Conservation (phyloP, 35 echinoderm and acorn worm genomes). For the Diadema setosum region DNA sequence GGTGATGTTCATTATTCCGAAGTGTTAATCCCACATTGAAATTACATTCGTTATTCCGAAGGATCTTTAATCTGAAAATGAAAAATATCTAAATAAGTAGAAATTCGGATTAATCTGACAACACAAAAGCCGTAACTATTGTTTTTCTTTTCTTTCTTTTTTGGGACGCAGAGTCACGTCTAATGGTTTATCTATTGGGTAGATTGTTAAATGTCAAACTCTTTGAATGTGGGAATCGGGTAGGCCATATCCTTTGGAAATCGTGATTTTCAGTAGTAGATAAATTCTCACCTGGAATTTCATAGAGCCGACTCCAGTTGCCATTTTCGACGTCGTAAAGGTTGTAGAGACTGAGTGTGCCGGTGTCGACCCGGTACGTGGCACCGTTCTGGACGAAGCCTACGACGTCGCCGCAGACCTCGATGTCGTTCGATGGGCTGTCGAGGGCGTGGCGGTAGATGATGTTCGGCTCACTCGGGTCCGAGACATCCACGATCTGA, state of each 20-base stretch:
- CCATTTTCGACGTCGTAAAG: background rate
- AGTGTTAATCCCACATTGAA: too few relatives aligned
- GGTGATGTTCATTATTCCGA: too few relatives aligned
- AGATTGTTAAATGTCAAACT: background rate
- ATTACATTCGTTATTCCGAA: too few relatives aligned
- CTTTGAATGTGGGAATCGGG: background rate
- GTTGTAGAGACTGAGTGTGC: background rate
- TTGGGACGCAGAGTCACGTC: background rate
- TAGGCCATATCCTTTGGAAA: background rate
- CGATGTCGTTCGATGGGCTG: slow-evolving; percentile 57
- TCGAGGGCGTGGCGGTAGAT: background rate
- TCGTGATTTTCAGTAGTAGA: background rate
- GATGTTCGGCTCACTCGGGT: slow-evolving; percentile 13
- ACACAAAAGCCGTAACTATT: background rate
- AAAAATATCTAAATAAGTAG: too few relatives aligned
- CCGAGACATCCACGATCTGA: slow-evolving; percentile 48
- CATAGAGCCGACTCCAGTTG: background rate
- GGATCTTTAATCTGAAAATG: too few relatives aligned
- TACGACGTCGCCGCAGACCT: slow-evolving; percentile 51
- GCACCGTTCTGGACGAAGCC: slow-evolving; percentile 13
- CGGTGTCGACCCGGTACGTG: background rate
- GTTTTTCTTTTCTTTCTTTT: background rate
- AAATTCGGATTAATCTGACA: background rate
- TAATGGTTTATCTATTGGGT: background rate
- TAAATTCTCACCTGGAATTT: slow-evolving; percentile 35